Conservation (phyloP, 1,140 invertebrate genomes). For the Caenorhabditis remanei region DNA sequence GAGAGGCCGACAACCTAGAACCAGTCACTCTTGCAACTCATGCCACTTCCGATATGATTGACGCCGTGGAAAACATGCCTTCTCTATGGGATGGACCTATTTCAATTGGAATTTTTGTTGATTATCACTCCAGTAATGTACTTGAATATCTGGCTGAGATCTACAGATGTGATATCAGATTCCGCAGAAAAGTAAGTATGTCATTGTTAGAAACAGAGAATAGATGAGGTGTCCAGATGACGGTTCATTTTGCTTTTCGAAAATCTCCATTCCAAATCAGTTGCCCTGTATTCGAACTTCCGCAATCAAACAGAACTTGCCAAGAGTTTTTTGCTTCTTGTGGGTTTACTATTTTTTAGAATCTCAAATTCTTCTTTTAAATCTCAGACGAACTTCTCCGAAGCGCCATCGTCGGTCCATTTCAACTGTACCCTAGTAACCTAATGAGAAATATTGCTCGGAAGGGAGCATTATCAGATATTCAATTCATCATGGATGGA, state of each 20-base stretch:
- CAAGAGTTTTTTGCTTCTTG: constrained; percentile 2
- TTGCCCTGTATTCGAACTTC: not conserved
- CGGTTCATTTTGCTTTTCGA: constrained; percentile 9
- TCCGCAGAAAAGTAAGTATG: not conserved
- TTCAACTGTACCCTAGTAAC: not conserved
- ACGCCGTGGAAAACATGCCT: not conserved
- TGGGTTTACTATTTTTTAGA: not conserved
- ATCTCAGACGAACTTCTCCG: not conserved
- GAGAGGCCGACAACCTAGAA: constrained; percentile 19
- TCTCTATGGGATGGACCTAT: constrained; percentile 9
- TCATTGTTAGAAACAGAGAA: too few relatives aligned
- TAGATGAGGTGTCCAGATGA: not conserved
- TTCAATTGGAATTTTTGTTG: constrained; percentile 28
- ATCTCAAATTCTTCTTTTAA: not conserved
- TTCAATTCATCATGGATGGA: constrained; percentile 28
- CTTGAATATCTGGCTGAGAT: not conserved
- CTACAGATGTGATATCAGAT: constrained; percentile 2
- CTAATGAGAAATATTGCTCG: constrained; percentile 35
- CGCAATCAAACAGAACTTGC: constrained; percentile 1
- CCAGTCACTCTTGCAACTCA: constrained; percentile 22
- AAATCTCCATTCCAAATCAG: not conserved
- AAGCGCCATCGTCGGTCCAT: not conserved
- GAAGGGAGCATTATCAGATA: constrained; percentile 1
- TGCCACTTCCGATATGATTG: constrained; percentile 15
- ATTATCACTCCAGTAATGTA: constrained; percentile 16